Percentiles rank a stretch among this genome's conserved stretches.
These are phyloP conservation scores for Elachura formosa DNA, from an alignment of 2,113 vertebrate genomes.

Conservation along the genomic window DNA sequence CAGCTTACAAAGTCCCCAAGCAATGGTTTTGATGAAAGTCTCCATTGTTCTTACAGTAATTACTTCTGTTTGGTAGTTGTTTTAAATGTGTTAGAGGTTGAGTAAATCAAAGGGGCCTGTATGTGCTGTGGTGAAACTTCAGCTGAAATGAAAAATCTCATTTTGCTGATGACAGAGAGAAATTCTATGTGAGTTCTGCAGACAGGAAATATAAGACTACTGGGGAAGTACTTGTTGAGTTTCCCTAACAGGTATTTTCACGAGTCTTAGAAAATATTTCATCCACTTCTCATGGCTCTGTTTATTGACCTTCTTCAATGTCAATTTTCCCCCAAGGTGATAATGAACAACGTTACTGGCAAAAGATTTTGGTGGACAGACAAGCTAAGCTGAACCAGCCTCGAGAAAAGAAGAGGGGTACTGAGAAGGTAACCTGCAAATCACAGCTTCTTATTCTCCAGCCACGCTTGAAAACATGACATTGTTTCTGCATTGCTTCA, in stretches of 20 bases:
- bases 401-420: conserved; percentile 91
- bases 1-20: neutral
- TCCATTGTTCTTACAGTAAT: neutral
- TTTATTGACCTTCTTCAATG: neutral
- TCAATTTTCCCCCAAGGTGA: conserved; percentile 76
- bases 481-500: neutral
- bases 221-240: neutral
- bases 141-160: neutral
- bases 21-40: neutral
- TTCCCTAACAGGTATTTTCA: neutral
- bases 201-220: neutral
- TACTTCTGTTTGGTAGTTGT: neutral
- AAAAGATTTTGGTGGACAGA: conserved; percentile 97
- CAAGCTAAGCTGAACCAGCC: conserved; percentile 95
- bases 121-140: neutral
- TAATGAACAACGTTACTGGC: conserved; percentile 94
- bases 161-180: neutral
- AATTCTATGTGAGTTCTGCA: neutral
- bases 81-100: neutral
- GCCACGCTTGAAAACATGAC: neutral
- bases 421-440: conserved; percentile 82
- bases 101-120: neutral
- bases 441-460: neutral
- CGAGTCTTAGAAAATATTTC: neutral
- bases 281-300: accelerated